Percentiles rank a stretch among this genome's conserved stretches.
Evolutionary conservation across 2,888 invertebrate species (phyloP).

Genomic region (Tolmerus cingulatus): DNA sequence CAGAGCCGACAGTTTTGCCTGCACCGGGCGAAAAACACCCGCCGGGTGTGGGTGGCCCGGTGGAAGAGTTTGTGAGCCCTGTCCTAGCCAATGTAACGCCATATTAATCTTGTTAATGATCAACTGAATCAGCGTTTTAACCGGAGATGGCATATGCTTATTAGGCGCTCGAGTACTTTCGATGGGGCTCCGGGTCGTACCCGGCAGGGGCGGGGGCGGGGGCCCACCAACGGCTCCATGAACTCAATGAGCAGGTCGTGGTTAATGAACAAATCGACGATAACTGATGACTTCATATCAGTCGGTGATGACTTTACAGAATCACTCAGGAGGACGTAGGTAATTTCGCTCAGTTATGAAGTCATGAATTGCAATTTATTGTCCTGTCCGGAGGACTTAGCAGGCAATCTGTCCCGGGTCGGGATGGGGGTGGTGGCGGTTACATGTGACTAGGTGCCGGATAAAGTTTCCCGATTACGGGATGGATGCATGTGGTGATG

Average conservation of each 20-base stretch:
- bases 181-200: not conserved
- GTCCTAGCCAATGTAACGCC: slow-evolving; percentile 59
- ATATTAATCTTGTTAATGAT: slow-evolving; percentile 65
- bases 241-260: slow-evolving; percentile 26
- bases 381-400: slow-evolving; percentile 6
- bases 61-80: slow-evolving; percentile 52
- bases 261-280: slow-evolving; percentile 44
- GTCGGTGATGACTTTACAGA: slow-evolving; percentile 33
- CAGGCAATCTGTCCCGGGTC: slow-evolving; percentile 9
- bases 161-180: slow-evolving; percentile 42
- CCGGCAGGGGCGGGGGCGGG: not conserved
- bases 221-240: not conserved
- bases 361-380: slow-evolving; percentile 40
- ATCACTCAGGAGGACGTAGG: slow-evolving; percentile 19
- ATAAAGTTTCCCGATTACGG: slow-evolving; percentile 2
- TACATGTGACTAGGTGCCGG: slow-evolving; percentile 11
- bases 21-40: slow-evolving; percentile 46
- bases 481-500: slow-evolving; percentile 27
- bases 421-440: not conserved
- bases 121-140: slow-evolving; percentile 63
- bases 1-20: slow-evolving; percentile 18
- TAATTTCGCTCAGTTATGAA: slow-evolving; percentile 37
- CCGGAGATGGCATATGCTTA: slow-evolving; percentile 44
- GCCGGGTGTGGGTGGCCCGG: slow-evolving; percentile 27
- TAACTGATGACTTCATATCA: slow-evolving; percentile 47